phyloP scores from a whole-genome alignment of 2,888 invertebrate genomes.

The Meliscaeva auricollis region DNA sequence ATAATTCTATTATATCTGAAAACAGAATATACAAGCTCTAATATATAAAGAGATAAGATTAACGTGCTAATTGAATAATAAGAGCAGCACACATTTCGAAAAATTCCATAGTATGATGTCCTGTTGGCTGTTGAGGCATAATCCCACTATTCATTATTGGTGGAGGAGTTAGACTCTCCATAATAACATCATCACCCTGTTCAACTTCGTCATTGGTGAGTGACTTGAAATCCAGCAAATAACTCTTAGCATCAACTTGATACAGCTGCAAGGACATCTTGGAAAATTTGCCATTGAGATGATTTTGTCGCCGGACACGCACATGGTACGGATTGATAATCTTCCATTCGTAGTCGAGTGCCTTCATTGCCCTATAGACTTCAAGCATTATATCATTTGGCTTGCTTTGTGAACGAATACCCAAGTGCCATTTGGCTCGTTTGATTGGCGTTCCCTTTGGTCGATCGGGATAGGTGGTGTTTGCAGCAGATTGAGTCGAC shows the following conservation, averaged over 20 bases:
- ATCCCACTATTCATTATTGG: conserved; percentile 79
- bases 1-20: not conserved
- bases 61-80: conserved; percentile 98
- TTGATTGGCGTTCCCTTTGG: conserved; percentile 91
- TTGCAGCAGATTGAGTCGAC: conserved; percentile 81
- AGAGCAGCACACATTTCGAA: conserved; percentile 99
- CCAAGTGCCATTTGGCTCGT: conserved; percentile 99
- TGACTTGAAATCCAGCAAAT: conserved; percentile 98
- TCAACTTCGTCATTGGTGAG: conserved; percentile 91
- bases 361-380: conserved; percentile 99
- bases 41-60: conserved; percentile 78
- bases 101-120: conserved; percentile 99
- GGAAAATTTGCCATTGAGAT: conserved; percentile 92
- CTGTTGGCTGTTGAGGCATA: conserved; percentile 85
- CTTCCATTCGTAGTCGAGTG: conserved; percentile 99
- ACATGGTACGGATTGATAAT: conserved; percentile 99
- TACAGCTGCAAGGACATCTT: conserved; percentile 99
- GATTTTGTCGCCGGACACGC: conserved; percentile 95
- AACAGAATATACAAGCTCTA: not conserved
- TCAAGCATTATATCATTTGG: conserved; percentile 99
- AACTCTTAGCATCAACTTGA: conserved; percentile 99
- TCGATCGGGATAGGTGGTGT: conserved; percentile 82
- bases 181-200: conserved; percentile 84
- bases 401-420: conserved; percentile 99
- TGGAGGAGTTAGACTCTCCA: conserved; percentile 84